Percentiles rank a stretch among this genome's conserved stretches.
phyloP scores from a whole-genome alignment of 2,888 invertebrate species.

The Sesia bembeciformis region DNA sequence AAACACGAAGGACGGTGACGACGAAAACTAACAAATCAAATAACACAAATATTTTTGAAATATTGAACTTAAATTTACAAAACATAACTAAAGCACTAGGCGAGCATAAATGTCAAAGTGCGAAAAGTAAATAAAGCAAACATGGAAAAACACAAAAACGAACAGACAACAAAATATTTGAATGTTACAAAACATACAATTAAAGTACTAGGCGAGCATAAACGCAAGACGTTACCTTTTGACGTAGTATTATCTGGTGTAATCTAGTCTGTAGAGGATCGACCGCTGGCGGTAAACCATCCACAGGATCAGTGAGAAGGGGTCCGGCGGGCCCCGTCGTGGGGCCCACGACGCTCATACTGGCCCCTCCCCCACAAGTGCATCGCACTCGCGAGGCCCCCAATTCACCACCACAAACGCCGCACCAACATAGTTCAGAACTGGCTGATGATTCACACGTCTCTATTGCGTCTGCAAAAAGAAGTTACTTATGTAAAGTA shows the following conservation, averaged over 20 bases:
- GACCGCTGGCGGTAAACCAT: slow-evolving; percentile 82
- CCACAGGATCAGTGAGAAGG: slow-evolving; percentile 76
- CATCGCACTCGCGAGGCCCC: slow-evolving; percentile 10
- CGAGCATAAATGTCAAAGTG: too few relatives aligned
- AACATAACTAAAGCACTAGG: too few relatives aligned
- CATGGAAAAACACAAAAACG: too few relatives aligned
- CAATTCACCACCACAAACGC: slow-evolving; percentile 24
- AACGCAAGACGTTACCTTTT: slow-evolving; percentile 73
- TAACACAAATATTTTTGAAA: too few relatives aligned
- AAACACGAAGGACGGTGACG: too few relatives aligned
- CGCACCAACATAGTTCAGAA: slow-evolving; percentile 24
- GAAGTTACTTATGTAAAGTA: too few relatives aligned
- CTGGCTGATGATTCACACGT: slow-evolving; percentile 10
- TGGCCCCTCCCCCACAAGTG: slow-evolving; percentile 17
- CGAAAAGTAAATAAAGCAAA: too few relatives aligned
- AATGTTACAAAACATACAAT: too few relatives aligned
- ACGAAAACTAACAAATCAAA: too few relatives aligned
- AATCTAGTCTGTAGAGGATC: slow-evolving; percentile 85
- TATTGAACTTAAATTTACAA: too few relatives aligned
- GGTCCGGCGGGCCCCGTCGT: slow-evolving; percentile 4
- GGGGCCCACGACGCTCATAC: neutral
- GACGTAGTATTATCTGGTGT: slow-evolving; percentile 86
- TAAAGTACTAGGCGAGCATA: too few relatives aligned
- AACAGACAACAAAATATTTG: too few relatives aligned
- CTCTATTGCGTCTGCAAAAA: slow-evolving; percentile 27